Conservation (phyloP, 2,113 vertebrate genomes). For the Holacanthus passer region DNA sequence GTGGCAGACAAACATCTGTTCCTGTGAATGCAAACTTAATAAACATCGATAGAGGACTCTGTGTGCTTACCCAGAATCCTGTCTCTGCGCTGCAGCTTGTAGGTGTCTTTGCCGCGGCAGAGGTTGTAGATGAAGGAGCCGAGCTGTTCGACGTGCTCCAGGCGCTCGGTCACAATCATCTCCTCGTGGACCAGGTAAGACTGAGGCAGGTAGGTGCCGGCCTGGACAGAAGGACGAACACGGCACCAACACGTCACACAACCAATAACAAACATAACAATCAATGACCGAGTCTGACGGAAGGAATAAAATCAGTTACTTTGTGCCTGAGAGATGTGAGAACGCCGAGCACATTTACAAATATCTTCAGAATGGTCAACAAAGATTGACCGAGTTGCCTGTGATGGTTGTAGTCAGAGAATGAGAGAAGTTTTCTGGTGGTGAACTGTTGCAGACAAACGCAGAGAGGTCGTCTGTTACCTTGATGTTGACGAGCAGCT, state of each 20-base stretch:
- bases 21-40: too few species aligned
- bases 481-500: constrained; percentile 94
- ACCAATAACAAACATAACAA: too few species aligned
- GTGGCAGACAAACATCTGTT: too few species aligned
- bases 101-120: constrained; percentile 92
- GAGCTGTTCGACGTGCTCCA: constrained; percentile 90
- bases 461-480: constrained; percentile 70
- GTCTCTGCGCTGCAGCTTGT: constrained; percentile 91
- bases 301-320: too few species aligned
- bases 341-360: too few species aligned
- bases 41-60: too few species aligned
- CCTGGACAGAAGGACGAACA: constrained; percentile 75
- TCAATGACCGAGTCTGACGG: too few species aligned
- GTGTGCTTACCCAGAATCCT: constrained; percentile 84
- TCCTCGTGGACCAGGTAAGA: constrained; percentile 94
- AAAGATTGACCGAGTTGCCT: not conserved
- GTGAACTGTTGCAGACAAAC: too few species aligned
- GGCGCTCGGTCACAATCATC: constrained; percentile 96
- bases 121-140: constrained; percentile 93
- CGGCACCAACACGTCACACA: too few species aligned
- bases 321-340: too few species aligned
- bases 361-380: not conserved
- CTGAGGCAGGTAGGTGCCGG: constrained; percentile 96
- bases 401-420: not conserved
- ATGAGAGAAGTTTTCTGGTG: too few species aligned